Percentiles rank a stretch among this genome's conserved stretches.
Evolutionary conservation across 2,888 invertebrate species (phyloP).

Genomic region (Thereva unica): DNA sequence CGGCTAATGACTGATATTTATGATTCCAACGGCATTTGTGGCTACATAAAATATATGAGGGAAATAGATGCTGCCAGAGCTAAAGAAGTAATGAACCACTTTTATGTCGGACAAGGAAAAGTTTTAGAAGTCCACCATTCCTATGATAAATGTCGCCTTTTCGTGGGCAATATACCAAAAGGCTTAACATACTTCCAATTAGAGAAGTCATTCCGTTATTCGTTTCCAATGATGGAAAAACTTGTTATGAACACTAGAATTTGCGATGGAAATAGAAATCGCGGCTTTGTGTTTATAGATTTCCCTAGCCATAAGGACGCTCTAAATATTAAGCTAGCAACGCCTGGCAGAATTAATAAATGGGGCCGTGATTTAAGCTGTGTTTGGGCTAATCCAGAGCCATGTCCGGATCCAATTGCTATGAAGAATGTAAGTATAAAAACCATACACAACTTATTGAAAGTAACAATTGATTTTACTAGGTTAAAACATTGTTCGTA

Average conservation of each 20-base stretch:
- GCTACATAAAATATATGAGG: slow-evolving; percentile 48
- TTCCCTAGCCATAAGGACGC: slow-evolving; percentile 49
- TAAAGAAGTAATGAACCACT: slow-evolving; percentile 49
- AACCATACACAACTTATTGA: background rate
- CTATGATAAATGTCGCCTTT: slow-evolving; percentile 49
- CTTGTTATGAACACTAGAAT: slow-evolving; percentile 41
- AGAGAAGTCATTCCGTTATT: slow-evolving; percentile 44
- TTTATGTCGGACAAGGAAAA: slow-evolving; percentile 44
- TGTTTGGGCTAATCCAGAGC: slow-evolving; percentile 50
- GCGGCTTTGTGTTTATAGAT: slow-evolving; percentile 49
- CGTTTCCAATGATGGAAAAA: slow-evolving; percentile 48
- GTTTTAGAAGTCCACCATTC: slow-evolving; percentile 49
- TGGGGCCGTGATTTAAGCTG: slow-evolving; percentile 51
- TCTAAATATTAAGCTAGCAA: slow-evolving; percentile 47
- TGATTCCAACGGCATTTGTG: slow-evolving; percentile 49
- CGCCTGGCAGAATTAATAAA: slow-evolving; percentile 47
- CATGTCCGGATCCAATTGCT: slow-evolving; percentile 41
- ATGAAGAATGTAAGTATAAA: slow-evolving; percentile 25
- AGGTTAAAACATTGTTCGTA: slow-evolving; percentile 50
- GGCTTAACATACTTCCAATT: slow-evolving; percentile 46
- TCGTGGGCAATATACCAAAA: slow-evolving; percentile 50
- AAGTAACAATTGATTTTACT: slow-evolving; percentile 5
- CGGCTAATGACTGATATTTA: slow-evolving; percentile 50
- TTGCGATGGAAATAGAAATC: slow-evolving; percentile 41
- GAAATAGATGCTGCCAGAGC: slow-evolving; percentile 48